Percentiles rank a stretch among this genome's conserved stretches.
Evolutionary conservation across 2,888 invertebrate genomes (phyloP).

Genomic region (Thereva nobilitata): DNA sequence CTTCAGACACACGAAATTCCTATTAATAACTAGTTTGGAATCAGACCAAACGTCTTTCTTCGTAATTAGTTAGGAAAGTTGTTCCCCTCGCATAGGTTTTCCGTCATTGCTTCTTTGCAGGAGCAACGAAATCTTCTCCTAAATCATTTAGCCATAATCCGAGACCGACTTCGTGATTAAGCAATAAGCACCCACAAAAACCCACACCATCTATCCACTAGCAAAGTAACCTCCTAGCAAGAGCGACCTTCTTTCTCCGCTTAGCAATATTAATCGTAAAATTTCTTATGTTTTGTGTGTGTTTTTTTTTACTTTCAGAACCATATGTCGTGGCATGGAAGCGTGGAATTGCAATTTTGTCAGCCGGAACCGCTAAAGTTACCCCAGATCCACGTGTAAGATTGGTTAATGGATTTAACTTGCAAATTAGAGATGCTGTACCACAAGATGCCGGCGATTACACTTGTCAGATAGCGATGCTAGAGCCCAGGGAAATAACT

Average conservation of each 20-base stretch:
- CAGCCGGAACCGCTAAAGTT: slow-evolving; percentile 68
- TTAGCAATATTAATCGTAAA: slow-evolving; percentile 10
- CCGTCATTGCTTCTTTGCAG: too few species aligned
- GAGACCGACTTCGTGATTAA: too few species aligned
- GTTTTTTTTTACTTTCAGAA: slow-evolving; percentile 56
- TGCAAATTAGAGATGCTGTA: slow-evolving; percentile 67
- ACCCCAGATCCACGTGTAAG: slow-evolving; percentile 67
- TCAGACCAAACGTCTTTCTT: too few species aligned
- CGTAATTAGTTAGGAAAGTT: too few species aligned
- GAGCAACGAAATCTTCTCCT: too few species aligned
- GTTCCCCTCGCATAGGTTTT: too few species aligned
- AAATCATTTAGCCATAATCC: too few species aligned
- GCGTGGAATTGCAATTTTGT: slow-evolving; percentile 67
- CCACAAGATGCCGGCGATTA: slow-evolving; percentile 71
- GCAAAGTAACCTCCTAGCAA: too few species aligned
- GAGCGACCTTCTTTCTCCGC: not conserved
- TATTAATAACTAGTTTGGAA: too few species aligned
- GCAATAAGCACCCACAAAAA: too few species aligned
- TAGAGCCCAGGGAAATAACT: slow-evolving; percentile 67
- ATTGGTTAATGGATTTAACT: slow-evolving; percentile 66
- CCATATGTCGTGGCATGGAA: slow-evolving; percentile 69
- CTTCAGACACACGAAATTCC: too few species aligned
- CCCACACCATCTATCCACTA: too few species aligned
- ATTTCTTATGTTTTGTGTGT: slow-evolving; percentile 22
- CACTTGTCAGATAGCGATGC: slow-evolving; percentile 69